Evolutionary conservation across 2,888 invertebrate species (phyloP).

Genomic region (Apantesis nais): DNA sequence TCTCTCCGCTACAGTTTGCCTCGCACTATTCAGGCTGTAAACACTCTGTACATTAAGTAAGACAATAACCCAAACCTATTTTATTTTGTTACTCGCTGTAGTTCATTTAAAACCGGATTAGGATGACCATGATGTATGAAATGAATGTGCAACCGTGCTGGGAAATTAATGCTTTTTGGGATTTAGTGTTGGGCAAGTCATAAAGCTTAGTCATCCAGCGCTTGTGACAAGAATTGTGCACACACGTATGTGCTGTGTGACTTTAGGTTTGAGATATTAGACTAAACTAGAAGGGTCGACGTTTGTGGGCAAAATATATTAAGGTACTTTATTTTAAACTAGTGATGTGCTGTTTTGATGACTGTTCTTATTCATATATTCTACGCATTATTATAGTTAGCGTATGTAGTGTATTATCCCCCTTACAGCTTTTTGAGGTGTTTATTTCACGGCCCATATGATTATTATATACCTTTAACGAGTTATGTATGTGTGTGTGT

Average conservation of each 20-base stretch:
- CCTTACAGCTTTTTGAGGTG: no score
- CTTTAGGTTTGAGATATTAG: conserved; percentile 12
- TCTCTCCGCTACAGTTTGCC: conserved; percentile 27
- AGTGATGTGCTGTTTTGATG: not conserved
- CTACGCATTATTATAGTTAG: no score
- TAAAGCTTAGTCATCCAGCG: conserved; percentile 29
- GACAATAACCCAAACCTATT: conserved; percentile 55
- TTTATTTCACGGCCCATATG: no score
- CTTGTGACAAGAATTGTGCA: conserved; percentile 23
- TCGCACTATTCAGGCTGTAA: conserved; percentile 34
- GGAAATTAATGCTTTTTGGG: conserved; percentile 35
- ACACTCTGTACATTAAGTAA: conserved; percentile 49
- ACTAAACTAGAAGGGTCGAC: not conserved
- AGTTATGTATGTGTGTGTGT: no score
- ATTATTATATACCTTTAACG: no score
- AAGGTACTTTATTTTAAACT: not conserved
- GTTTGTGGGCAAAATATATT: conserved; percentile 4
- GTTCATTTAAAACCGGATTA: conserved; percentile 53
- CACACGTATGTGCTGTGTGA: not conserved
- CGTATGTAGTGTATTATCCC: no score
- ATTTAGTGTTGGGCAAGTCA: conserved; percentile 31
- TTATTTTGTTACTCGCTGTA: conserved; percentile 50
- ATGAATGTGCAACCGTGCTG: conserved; percentile 43
- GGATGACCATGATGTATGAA: conserved; percentile 48
- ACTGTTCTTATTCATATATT: not conserved